A percentile compares a stretch with the other conserved stretches of the same genome.
These are phyloP conservation scores for Myxocyprinus asiaticus DNA, from an alignment of 2,113 vertebrate genomes.

Conservation along the genomic window DNA sequence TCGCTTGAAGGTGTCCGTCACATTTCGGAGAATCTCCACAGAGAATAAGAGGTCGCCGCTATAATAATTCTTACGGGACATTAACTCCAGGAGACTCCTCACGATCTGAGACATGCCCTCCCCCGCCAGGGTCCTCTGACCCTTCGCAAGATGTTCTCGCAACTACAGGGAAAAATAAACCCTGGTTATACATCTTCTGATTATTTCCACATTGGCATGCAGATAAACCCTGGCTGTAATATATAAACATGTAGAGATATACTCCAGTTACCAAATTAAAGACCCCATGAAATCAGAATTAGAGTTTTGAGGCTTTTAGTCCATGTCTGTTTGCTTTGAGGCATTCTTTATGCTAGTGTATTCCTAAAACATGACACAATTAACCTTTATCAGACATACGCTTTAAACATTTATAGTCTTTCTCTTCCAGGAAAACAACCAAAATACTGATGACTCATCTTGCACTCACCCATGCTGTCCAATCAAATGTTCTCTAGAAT, in stretches of 20 bases:
- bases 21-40: constrained; percentile 98
- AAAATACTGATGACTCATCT: no score
- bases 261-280: neutral
- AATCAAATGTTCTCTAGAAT: no score
- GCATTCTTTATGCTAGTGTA: no score
- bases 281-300: no score
- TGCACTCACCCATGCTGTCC: no score
- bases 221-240: neutral
- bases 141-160: constrained; percentile 98
- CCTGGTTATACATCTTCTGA: neutral
- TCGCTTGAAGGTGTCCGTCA: constrained; percentile 99
- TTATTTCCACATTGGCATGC: neutral
- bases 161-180: constrained; percentile 72
- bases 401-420: no score
- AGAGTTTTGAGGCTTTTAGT: no score
- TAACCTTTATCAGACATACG: no score
- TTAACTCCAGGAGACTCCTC: constrained; percentile 91
- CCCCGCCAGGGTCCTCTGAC: constrained; percentile 96
- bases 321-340: no score
- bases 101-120: constrained; percentile 99
- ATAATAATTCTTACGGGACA: constrained; percentile 93
- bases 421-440: no score
- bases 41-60: constrained; percentile 99
- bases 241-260: constrained; percentile 1
- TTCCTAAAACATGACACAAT: no score